Evolutionary conservation across 2,113 vertebrate genomes (phyloP).

Genomic region (Oxygymnocypris stewartii): DNA sequence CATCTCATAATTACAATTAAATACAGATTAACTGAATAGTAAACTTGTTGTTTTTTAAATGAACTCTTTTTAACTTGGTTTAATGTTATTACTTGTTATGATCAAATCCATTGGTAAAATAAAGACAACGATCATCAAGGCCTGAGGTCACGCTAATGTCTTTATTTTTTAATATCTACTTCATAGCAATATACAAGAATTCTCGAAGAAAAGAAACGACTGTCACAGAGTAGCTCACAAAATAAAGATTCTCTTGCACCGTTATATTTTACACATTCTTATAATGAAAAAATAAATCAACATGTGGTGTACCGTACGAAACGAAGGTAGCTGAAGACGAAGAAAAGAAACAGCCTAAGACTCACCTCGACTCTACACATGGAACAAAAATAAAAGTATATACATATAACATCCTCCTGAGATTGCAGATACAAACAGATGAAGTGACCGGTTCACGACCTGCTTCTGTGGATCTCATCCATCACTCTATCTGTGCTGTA

Average conservation of each 20-base stretch:
- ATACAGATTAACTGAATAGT: not conserved
- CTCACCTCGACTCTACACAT: slow-evolving; percentile 59
- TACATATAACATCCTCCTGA: slow-evolving; percentile 57
- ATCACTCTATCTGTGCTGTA: not conserved
- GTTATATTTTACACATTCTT: slow-evolving; percentile 61
- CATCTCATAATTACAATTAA: not conserved
- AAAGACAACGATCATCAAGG: not conserved
- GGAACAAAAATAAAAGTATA: slow-evolving; percentile 56
- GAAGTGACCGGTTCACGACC: not conserved
- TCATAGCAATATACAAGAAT: slow-evolving; percentile 72
- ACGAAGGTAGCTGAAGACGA: slow-evolving; percentile 55
- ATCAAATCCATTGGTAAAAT: not conserved
- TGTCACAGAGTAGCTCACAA: slow-evolving; percentile 68
- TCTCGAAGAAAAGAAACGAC: slow-evolving; percentile 66
- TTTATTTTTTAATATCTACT: slow-evolving; percentile 69
- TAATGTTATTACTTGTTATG: not conserved
- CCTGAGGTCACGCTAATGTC: slow-evolving; percentile 8
- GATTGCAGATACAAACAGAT: slow-evolving; percentile 43
- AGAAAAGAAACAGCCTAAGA: slow-evolving; percentile 59
- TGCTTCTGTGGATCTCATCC: slow-evolving; percentile 13
- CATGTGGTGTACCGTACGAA: slow-evolving; percentile 39
- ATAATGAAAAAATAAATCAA: slow-evolving; percentile 63
- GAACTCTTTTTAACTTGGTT: not conserved
- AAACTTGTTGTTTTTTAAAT: not conserved
- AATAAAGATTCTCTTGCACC: slow-evolving; percentile 71